phyloP scores from a whole-genome alignment of 1,140 invertebrate species.

The Conopomorpha cramerella region DNA sequence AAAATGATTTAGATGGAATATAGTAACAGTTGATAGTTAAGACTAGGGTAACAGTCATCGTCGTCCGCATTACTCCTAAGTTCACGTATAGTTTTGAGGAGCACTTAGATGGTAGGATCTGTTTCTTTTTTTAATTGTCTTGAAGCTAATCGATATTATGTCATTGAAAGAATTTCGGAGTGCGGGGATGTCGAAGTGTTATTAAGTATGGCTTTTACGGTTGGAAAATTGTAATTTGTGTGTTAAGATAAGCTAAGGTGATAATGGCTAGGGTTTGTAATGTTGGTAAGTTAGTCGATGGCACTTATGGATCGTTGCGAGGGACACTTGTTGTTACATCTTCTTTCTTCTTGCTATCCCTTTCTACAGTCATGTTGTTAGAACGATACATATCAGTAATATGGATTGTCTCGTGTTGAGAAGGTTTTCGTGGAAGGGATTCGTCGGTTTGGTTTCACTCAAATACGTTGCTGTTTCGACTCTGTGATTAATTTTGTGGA shows the following conservation, averaged over 20 bases:
- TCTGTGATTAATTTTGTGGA: slow-evolving; percentile 58
- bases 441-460: slow-evolving; percentile 37
- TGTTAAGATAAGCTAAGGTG: slow-evolving; percentile 36
- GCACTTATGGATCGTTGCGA: slow-evolving; percentile 40
- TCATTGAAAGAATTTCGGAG: slow-evolving; percentile 41
- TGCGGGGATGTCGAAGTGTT: slow-evolving; percentile 29
- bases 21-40: slow-evolving; percentile 47
- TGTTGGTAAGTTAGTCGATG: no score
- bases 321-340: slow-evolving; percentile 39
- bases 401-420: slow-evolving; percentile 39
- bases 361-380: slow-evolving; percentile 31
- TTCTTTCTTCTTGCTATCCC: slow-evolving; percentile 34
- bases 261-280: no score
- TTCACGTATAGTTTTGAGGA: slow-evolving; percentile 51
- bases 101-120: slow-evolving; percentile 42
- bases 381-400: slow-evolving; percentile 55
- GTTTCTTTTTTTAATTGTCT: slow-evolving; percentile 40
- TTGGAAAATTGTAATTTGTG: no score
- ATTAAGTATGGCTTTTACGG: slow-evolving; percentile 17
- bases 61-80: slow-evolving; percentile 47
- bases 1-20: slow-evolving; percentile 32
- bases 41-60: slow-evolving; percentile 51
- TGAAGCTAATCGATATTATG: slow-evolving; percentile 46
- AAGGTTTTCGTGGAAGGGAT: slow-evolving; percentile 23
- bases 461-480: slow-evolving; percentile 53